Base-by-base conservation (phyloP, 2,113 vertebrate genomes). In the Elephantulus edwardii region DNA sequence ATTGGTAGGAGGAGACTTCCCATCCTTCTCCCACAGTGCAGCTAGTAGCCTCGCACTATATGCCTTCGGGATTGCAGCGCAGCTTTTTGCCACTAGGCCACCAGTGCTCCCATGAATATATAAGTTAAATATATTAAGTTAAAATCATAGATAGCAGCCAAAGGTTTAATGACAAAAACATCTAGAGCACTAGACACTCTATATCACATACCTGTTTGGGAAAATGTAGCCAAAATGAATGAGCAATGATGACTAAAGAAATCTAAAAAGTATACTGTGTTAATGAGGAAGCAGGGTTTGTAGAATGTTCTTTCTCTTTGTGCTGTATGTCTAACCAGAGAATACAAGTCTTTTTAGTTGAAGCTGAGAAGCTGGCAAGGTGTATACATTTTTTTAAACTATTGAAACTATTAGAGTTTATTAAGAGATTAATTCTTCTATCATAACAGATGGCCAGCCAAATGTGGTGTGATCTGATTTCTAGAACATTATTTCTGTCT, bases 341-440 rank as follows among this genome's bases (percentile, higher is more conserved):
- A 71, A 26, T 44, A 58, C 42, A 62, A 20, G n/a, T 30, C 11
- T 87, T 33, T 35, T 44, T 62, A 58, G 24, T 26, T 60, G 38
- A 30, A 16, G 4, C 14, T 84, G 64, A 62, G 62, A 68, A 81
- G 78, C 78, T 95, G 93, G 71, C 30, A 68, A 81, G 46, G 70
- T 58, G 7, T 52, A 28, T 68, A 42, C 19, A 54, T 42, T 48
- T 40, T 85, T 94, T 50, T 76, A 64, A 92, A 70, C 24, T 64
- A 30, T 40, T 87, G 84, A 46, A 84, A 81, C 56, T 58, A 84
- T n/a, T 50, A 83, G 30, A 76, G 56, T 94, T 92, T 92, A 82
- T 93, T 89, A 85, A 93, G 91, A 92, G 78, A 92, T 76, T 48
- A 66, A 70, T 75, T 84, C 66, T 84, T 90, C 64, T 70, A 50